phyloP scores from a whole-genome alignment of 2,888 invertebrate species.

The Drosophila recens region DNA sequence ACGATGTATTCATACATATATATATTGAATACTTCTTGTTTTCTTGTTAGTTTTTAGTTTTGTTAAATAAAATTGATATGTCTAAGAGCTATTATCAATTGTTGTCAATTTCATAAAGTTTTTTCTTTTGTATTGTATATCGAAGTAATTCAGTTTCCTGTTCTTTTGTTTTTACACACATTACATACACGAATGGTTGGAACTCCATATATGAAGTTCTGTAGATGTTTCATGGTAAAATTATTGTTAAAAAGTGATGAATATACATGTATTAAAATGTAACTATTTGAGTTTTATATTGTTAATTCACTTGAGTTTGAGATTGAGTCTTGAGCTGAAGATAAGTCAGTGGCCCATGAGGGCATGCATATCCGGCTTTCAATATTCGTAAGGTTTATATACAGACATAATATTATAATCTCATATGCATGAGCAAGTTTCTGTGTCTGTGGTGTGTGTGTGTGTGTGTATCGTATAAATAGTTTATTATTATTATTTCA shows the following conservation, averaged over 20 bases:
- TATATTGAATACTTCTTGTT: conserved; percentile 42
- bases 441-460: conserved; percentile 28
- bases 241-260: conserved; percentile 52
- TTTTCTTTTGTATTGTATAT: conserved; percentile 59
- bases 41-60: conserved; percentile 21
- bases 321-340: conserved; percentile 56
- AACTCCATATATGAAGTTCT: conserved; percentile 9
- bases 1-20: conserved; percentile 33
- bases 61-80: conserved; percentile 84
- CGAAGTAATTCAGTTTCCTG: conserved; percentile 57
- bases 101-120: conserved; percentile 79
- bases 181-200: conserved; percentile 28
- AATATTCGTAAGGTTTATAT: conserved; percentile 37
- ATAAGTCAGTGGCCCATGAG: conserved; percentile 40
- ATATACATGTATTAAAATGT: conserved; percentile 28
- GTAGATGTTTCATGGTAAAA: conserved; percentile 34
- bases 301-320: conserved; percentile 64
- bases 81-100: conserved; percentile 86
- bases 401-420: conserved; percentile 26
- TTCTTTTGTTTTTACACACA: conserved; percentile 22
- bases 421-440: conserved; percentile 43
- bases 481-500: conserved; percentile 41
- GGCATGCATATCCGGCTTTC: conserved; percentile 33
- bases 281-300: conserved; percentile 52
- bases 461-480: conserved; percentile 42